phyloP scores from a whole-genome alignment of 2,113 vertebrate species.

The Tenrec ecaudatus region DNA sequence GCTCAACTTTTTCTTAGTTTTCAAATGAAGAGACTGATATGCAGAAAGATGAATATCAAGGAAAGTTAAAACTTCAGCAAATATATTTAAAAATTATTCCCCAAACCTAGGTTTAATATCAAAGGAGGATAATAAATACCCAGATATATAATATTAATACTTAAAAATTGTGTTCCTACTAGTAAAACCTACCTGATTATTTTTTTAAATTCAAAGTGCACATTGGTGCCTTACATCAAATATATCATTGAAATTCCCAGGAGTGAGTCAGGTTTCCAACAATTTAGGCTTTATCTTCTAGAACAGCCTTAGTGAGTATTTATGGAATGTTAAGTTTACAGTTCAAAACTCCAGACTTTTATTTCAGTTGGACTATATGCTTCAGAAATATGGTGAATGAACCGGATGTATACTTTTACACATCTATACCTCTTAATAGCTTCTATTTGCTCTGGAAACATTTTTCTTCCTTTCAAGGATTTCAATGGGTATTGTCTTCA shows the following conservation, averaged over 20 bases:
- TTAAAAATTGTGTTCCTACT: background rate
- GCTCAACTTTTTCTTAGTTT: conserved; percentile 31
- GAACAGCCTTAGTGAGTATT: background rate
- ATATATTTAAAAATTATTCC: background rate
- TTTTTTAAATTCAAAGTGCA: conserved; percentile 27
- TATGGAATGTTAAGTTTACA: conserved; percentile 22
- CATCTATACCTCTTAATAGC: conserved; percentile 15
- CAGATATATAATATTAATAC: background rate
- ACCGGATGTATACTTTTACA: background rate
- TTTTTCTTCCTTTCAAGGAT: conserved; percentile 26
- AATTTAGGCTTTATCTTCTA: conserved; percentile 20
- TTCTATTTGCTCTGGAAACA: conserved; percentile 50
- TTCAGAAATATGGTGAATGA: conserved; percentile 24
- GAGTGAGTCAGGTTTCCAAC: conserved; percentile 44
- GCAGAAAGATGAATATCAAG: background rate
- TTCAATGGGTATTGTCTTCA: conserved; percentile 19
- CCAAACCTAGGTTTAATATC: conserved; percentile 12
- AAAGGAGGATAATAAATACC: background rate
- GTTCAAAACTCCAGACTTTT: conserved; percentile 40
- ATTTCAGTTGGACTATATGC: conserved; percentile 41
- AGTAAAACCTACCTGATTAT: conserved; percentile 15
- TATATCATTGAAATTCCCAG: conserved; percentile 34
- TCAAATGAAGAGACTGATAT: conserved; percentile 53
- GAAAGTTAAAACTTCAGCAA: background rate
- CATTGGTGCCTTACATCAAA: background rate